These are phyloP conservation scores for human (Homo sapiens) DNA, from an alignment of 2,113 vertebrate species.

Conservation along the genomic window GRCh38 chr1:234922001-234922500, in stretches of 20 bases:
- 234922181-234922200: background rate
- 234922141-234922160: background rate
- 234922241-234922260: background rate
- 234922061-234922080: background rate
- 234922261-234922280: background rate
- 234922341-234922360: background rate
- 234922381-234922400: background rate
- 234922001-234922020: background rate
- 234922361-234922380: background rate
- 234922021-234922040: fast-evolving
- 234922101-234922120: background rate
- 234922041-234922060: fast-evolving
- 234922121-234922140: background rate
- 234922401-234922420: background rate
- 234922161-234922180: fast-evolving
- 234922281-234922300: background rate
- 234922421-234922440: background rate
- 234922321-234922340: background rate
- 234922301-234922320: background rate
- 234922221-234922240: background rate
- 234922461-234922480: background rate
- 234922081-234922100: background rate
- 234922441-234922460: background rate
- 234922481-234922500: background rate
- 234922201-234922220: background rate